Conservation (phyloP, 2,797 vertebrate genomes). For the Astyanax mexicanus region DNA sequence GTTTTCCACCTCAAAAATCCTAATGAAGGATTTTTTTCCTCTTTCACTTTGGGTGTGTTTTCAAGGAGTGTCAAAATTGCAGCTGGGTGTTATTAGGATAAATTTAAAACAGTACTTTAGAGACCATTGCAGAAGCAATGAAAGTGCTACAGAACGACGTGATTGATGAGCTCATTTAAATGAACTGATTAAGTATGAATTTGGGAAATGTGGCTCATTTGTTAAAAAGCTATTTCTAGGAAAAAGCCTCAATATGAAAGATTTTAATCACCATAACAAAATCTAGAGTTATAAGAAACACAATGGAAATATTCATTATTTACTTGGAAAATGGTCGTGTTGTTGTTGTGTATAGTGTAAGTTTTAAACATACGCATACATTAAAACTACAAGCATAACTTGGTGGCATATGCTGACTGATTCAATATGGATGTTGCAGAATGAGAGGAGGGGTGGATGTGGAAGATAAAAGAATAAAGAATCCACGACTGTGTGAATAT, state of each 20-base stretch:
- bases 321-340: too few species aligned
- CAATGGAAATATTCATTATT: not conserved
- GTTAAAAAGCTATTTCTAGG: not conserved
- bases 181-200: not conserved
- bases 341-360: too few species aligned
- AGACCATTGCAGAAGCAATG: not conserved
- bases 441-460: too few species aligned
- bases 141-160: not conserved
- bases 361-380: too few species aligned
- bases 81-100: not conserved
- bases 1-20: not conserved
- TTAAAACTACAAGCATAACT: too few species aligned
- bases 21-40: slow-evolving; percentile 8
- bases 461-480: not conserved
- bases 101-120: not conserved
- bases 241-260: not conserved
- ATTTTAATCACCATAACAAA: not conserved
- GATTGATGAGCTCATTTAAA: not conserved
- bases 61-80: not conserved
- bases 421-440: too few species aligned
- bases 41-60: slow-evolving; percentile 7
- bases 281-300: not conserved
- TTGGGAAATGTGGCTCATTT: too few species aligned
- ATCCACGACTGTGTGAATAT: not conserved
- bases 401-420: too few species aligned